Percentiles rank a stretch among this genome's conserved stretches.
These are phyloP conservation scores for Macropus fuliginosus DNA, from an alignment of 2,797 vertebrate genomes.

Conservation along the genomic window DNA sequence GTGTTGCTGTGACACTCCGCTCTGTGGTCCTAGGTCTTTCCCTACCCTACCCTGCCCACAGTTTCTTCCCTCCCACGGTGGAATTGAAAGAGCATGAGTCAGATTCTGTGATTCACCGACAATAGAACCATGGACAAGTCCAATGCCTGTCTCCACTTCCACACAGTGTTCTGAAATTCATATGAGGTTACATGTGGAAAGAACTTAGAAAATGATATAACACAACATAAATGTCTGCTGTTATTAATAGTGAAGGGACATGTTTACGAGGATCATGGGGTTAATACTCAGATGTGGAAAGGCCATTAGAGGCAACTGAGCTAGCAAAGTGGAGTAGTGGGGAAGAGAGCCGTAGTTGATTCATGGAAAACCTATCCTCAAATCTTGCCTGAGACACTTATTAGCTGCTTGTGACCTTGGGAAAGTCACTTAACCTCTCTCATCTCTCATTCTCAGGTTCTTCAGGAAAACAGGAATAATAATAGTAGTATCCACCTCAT, in stretches of 20 bases:
- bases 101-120: neutral
- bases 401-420: neutral
- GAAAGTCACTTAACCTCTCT: conserved; percentile 18
- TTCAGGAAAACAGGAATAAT: neutral
- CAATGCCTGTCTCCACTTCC: neutral
- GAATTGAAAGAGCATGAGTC: neutral
- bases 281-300: neutral
- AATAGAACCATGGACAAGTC: neutral
- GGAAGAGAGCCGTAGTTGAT: neutral
- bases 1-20: neutral
- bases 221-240: too few relatives aligned
- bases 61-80: neutral
- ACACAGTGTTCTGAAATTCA: neutral
- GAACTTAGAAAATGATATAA: neutral
- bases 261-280: neutral
- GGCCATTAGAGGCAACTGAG: neutral
- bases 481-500: neutral
- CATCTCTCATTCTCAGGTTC: conserved; percentile 1
- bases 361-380: neutral
- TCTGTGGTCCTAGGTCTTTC: neutral
- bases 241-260: neutral
- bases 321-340: neutral
- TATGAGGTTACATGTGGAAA: neutral
- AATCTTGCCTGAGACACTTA: conserved; percentile 12
- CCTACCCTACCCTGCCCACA: neutral